phyloP scores from a whole-genome alignment of 1,140 invertebrate species.

The Probaryconus sp. region DNA sequence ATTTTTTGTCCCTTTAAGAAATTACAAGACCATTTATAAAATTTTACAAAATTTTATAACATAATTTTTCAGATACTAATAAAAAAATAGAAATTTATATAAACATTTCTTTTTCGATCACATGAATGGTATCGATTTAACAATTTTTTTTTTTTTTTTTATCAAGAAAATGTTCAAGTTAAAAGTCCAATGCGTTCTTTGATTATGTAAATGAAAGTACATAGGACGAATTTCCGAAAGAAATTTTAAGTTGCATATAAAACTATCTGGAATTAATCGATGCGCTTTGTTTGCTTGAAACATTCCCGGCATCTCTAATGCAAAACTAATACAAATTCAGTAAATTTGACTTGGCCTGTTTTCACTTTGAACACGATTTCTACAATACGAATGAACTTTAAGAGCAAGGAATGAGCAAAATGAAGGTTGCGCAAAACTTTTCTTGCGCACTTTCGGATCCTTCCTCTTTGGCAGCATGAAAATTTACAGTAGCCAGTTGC shows the following conservation, averaged over 20 bases:
- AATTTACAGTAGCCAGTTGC: slow-evolving; percentile 46
- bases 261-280: slow-evolving; percentile 42
- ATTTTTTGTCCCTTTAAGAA: too few relatives aligned
- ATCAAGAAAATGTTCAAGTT: too few relatives aligned
- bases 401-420: slow-evolving; percentile 32
- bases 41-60: too few relatives aligned
- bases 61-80: too few relatives aligned
- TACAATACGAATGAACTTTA: slow-evolving; percentile 46
- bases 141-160: too few relatives aligned
- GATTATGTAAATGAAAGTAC: too few relatives aligned
- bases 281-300: slow-evolving; percentile 28
- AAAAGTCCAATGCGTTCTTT: too few relatives aligned
- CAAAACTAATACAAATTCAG: slow-evolving; percentile 50
- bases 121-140: too few relatives aligned
- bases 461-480: slow-evolving; percentile 43
- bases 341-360: slow-evolving; percentile 42
- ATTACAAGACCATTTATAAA: too few relatives aligned
- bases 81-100: too few relatives aligned
- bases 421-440: slow-evolving; percentile 42
- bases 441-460: slow-evolving; percentile 32
- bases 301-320: slow-evolving; percentile 41
- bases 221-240: too few relatives aligned
- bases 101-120: too few relatives aligned
- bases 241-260: slow-evolving; percentile 31
- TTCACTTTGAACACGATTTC: slow-evolving; percentile 48